Evolutionary conservation across 2,113 vertebrate species (phyloP).

Genomic region (Crypturellus undulatus): DNA sequence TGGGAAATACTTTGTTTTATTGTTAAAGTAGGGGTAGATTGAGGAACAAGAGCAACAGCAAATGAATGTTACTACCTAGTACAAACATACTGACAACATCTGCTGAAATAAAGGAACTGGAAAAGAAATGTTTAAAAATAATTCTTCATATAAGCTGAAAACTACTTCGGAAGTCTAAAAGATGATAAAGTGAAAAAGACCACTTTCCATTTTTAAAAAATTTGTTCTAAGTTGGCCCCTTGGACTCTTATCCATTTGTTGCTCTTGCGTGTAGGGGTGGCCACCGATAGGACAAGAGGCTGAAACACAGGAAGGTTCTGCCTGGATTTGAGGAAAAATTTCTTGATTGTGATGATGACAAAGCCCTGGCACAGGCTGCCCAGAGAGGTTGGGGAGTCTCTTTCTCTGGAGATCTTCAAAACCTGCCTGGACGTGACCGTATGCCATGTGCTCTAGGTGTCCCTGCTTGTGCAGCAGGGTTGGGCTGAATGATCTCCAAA

Average conservation of each 20-base stretch:
- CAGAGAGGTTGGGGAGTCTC: too few species aligned
- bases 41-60: neutral
- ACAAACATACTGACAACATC: rapidly evolving
- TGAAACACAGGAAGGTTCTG: too few species aligned
- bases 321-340: too few species aligned
- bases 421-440: too few species aligned
- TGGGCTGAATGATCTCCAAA: too few species aligned
- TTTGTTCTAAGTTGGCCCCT: neutral
- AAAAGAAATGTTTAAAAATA: neutral
- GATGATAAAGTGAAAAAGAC: neutral
- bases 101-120: neutral
- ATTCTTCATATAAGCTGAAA: neutral
- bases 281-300: too few species aligned
- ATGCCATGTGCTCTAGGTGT: too few species aligned
- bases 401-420: too few species aligned
- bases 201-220: neutral
- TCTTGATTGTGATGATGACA: too few species aligned
- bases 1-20: neutral
- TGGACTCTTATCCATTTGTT: neutral
- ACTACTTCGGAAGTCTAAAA: neutral
- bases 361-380: too few species aligned
- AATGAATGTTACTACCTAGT: neutral
- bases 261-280: too few species aligned
- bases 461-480: too few species aligned
- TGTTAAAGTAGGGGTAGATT: neutral